Percentiles rank a stretch among this genome's conserved stretches.
phyloP scores from a whole-genome alignment of 2,888 invertebrate genomes.

The Smittia sp. region DNA sequence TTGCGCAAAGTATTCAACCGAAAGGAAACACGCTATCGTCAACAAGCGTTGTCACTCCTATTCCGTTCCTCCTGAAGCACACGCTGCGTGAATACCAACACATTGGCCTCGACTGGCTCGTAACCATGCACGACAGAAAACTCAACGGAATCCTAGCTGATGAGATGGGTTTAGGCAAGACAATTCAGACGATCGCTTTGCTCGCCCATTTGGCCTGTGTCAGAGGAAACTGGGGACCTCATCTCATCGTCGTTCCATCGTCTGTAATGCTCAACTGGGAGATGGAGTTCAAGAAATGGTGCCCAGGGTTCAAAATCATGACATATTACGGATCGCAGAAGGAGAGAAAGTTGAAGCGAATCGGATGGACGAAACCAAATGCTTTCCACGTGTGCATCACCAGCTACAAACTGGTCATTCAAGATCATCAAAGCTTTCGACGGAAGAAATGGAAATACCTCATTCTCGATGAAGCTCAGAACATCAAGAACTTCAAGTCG shows the following conservation, averaged over 20 bases:
- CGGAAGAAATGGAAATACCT: constrained; percentile 98
- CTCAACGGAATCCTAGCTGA: constrained; percentile 95
- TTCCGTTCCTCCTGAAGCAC: constrained; percentile 90
- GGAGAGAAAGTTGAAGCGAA: constrained; percentile 86
- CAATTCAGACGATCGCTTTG: constrained; percentile 94
- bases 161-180: constrained; percentile 97
- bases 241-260: constrained; percentile 97
- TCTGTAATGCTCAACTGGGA: constrained; percentile 99
- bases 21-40: constrained; percentile 96
- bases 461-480: constrained; percentile 97
- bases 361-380: constrained; percentile 97
- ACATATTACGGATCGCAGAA: constrained; percentile 97
- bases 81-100: constrained; percentile 92
- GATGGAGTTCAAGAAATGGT: constrained; percentile 99
- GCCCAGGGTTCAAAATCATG: constrained; percentile 97
- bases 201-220: constrained; percentile 92
- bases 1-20: constrained; percentile 95
- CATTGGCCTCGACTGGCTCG: constrained; percentile 95
- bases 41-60: constrained; percentile 87
- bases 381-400: constrained; percentile 98
- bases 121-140: constrained; percentile 91
- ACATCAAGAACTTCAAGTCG: constrained; percentile 99
- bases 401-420: constrained; percentile 95
- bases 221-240: constrained; percentile 91
- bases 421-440: constrained; percentile 96